Evolutionary conservation across 2,113 vertebrate genomes (phyloP), one percentile per base, ranked within the genome.

Genomic region (Rhineura floridana): DNA sequence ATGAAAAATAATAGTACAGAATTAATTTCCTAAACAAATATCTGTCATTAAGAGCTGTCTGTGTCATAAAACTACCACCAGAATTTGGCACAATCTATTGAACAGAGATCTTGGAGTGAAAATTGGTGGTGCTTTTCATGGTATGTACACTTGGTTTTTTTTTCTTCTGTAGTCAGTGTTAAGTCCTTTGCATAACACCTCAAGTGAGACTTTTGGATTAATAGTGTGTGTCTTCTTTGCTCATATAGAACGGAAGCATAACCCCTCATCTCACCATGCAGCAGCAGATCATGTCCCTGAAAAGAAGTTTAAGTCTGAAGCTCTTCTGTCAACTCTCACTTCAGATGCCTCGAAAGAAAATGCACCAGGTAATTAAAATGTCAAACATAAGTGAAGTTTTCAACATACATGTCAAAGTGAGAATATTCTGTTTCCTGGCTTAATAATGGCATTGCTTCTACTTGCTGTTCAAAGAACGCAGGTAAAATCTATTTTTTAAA

Each of bases 271-370:
- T 87, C 99, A 99, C 91, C 99, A 99, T 95, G 97, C 98, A 23
- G 97, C 98, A 52, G 96, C 98, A 84, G 99, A 99, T 93, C 98
- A 99, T 33, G 96, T 99, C 91, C 97, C 98, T 69, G 99, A 99
- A 95, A 99, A 99, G 97, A 99, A 99, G 94, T 99, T 99, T 94
- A 99, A 99, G 95, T 99, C 99, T n/a, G 99, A 99, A 97, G 99
- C 98, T 89, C 97, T 99, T 93, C 97, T 99, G 11, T 99, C 99
- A 77, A 99, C 99, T 0, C 97, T 99, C 83, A 99, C 99, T 7
- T 99, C 98, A 85, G 99, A 99, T 90, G 98, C 98, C 67, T 98
- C 98, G 95, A 99, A 99, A 96, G 99, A 99, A 96, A 99, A 98
- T 94, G 98, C 98, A 0, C 96, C 98, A 96, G 98, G 99, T 99